Conservation (phyloP, 2,113 vertebrate genomes). For the Lophius piscatorius region DNA sequence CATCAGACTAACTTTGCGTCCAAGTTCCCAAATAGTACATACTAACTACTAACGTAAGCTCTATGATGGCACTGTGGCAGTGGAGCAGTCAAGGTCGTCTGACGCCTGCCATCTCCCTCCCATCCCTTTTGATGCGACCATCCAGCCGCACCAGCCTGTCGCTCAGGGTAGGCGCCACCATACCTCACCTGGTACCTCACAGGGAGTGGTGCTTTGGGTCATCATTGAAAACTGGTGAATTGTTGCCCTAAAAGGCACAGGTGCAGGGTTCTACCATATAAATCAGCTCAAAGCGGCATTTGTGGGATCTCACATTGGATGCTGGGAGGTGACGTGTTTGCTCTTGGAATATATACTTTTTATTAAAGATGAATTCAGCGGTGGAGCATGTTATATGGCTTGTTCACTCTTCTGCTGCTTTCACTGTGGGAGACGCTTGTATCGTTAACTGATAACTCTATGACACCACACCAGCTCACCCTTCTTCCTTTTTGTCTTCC, state of each 20-base stretch:
- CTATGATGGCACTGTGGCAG: constrained; percentile 59
- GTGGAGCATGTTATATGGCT: neutral
- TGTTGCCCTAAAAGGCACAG: neutral
- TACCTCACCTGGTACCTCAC: constrained; percentile 1
- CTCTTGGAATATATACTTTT: neutral
- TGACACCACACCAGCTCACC: neutral
- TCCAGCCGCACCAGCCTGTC: constrained; percentile 62
- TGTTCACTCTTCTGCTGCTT: constrained; percentile 10
- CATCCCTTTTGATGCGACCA: constrained; percentile 80
- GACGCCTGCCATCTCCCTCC: constrained; percentile 73
- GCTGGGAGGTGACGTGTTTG: constrained; percentile 14
- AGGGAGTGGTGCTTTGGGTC: constrained; percentile 23
- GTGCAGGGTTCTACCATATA: constrained; percentile 6
- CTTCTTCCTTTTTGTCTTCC: neutral
- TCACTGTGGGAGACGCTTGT: constrained; percentile 3
- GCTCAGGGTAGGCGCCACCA: constrained; percentile 54
- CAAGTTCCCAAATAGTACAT: neutral
- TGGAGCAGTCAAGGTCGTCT: constrained; percentile 66
- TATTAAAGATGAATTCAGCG: neutral
- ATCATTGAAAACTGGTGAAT: constrained; percentile 11
- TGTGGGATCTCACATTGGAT: neutral
- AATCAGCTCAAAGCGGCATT: neutral
- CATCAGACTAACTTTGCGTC: neutral
- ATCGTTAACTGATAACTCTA: neutral
- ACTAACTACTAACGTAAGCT: constrained; percentile 36